Conservation (phyloP, 1,140 invertebrate species). For the Acromyrmex charruanus region DNA sequence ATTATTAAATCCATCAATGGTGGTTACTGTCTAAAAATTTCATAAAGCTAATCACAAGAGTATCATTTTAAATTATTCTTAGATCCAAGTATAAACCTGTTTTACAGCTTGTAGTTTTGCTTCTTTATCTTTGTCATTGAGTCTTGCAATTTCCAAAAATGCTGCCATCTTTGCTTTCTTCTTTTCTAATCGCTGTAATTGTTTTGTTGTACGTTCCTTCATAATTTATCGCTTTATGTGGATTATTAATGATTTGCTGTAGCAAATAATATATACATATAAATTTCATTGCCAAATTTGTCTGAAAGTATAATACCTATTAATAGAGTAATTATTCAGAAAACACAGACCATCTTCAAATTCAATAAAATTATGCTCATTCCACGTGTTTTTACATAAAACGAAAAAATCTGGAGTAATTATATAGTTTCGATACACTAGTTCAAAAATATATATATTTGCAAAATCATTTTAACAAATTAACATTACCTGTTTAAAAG, state of each 20-base stretch:
- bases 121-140: slow-evolving; percentile 88
- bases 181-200: slow-evolving; percentile 87
- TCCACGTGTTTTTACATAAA: too few species aligned
- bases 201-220: slow-evolving; percentile 82
- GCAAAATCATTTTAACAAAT: not conserved
- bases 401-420: not conserved
- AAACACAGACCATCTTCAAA: too few species aligned
- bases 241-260: slow-evolving; percentile 9
- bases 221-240: slow-evolving; percentile 66
- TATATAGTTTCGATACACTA: too few species aligned
- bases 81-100: slow-evolving; percentile 63
- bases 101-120: slow-evolving; percentile 68
- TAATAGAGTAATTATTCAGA: too few species aligned
- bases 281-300: slow-evolving; percentile 9
- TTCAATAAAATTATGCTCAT: too few species aligned
- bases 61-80: not conserved
- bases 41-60: not conserved
- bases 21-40: slow-evolving; percentile 49
- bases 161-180: slow-evolving; percentile 89
- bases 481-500: slow-evolving; percentile 11
- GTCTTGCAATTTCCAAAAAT: slow-evolving; percentile 88
- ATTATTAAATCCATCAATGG: not conserved
- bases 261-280: not conserved
- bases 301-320: not conserved
- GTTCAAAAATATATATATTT: not conserved